Evolutionary conservation across 2,113 vertebrate genomes (phyloP), one percentile per base, ranked within the genome.

Genomic region (Saccopteryx bilineata): DNA sequence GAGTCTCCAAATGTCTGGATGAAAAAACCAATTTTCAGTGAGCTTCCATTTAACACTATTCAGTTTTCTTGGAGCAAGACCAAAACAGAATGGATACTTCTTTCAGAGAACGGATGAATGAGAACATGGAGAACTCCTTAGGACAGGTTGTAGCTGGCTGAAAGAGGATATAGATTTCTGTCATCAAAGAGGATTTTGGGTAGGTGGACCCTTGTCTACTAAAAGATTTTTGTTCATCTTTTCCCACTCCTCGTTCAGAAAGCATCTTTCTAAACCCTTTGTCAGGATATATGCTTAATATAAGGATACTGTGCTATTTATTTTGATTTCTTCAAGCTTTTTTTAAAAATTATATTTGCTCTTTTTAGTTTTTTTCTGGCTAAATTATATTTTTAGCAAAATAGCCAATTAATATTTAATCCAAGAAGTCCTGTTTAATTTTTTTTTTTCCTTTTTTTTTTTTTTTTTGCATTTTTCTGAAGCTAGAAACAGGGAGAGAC

Each of bases 321-420:
- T 72, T 83, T 21, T 66, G 23, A 52, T 91, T 81, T 13, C 33
- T 81, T 90, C 3, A 79, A 13, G 1, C 11, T n/a, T 39, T 39
- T 39, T 39, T 65, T 87, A 31, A 58, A 76, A 39, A 39, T 96
- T 85, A 21, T 10, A 52, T 61, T 82, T 96, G 31, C 15, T 85
- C 7, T 56, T 95, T 8, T 71, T 46, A 4, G 66, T 1, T 0
- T 94, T 39, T 66, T 96, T 65, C 72, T 91, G 7, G 0, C 33
- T 95, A 90, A 79, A 78, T 71, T 94, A 72, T 82, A 91, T 71
- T 95, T 87, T 89, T 33, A 68, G 6, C 9, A 97, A 94, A 95
- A 72, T 48, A 21, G 5, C 7, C 48, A 96, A 90, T 95, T 79
- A 94, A 96, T 96, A 87, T 95, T 97, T 85, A 39, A 96, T 94